Base-by-base conservation (phyloP, 2,888 invertebrate genomes). In the Drosophila kambysellisi region DNA sequence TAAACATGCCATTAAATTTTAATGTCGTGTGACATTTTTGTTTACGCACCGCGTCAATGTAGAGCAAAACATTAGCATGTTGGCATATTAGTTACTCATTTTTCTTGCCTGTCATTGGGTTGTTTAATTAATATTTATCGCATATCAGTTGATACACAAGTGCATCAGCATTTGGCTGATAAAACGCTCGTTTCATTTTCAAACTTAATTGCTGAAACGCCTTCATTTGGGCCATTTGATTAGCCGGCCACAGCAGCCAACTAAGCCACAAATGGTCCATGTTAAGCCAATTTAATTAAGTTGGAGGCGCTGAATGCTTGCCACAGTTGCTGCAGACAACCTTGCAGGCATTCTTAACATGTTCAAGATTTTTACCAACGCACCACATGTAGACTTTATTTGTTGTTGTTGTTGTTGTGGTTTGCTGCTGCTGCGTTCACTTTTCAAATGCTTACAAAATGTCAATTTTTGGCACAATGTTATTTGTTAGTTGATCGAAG, bases 281-380 rank as follows among this genome's bases (percentile, higher is more conserved):
- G 66, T 74, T 75, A 79, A 81, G 73, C 68, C 79, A 77, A 82
- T 82, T 86, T 84, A 89, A 87, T 87, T 87, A 82, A 89, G 85
- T 89, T 77, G 59, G 74, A 79, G 67, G 58, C 69, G 70, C 70
- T 69, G 75, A 76, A 81, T 70, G 64, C 68, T 76, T 76, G 76
- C 51, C 70, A 54, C 72, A 74, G 81, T 58, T 46, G 51, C 60
- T 60, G 73, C 62, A 77, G 87, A 76, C 84, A 87, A 87, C 85
- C 85, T 85, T 85, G 85, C 84, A 67, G 62, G 64, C 87, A 85
- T 85, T 85, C 84, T 85, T 85, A 74, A 79, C 82, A 77, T 89
- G 79, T 83, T 79, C 76, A 83, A 89, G 76, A 89, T 86, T 81
- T 81, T 88, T 77, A 60, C 71, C 71, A 89, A 89, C 87, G 87